Conservation (phyloP, 2,113 vertebrate genomes). For the Festucalex cinctus region DNA sequence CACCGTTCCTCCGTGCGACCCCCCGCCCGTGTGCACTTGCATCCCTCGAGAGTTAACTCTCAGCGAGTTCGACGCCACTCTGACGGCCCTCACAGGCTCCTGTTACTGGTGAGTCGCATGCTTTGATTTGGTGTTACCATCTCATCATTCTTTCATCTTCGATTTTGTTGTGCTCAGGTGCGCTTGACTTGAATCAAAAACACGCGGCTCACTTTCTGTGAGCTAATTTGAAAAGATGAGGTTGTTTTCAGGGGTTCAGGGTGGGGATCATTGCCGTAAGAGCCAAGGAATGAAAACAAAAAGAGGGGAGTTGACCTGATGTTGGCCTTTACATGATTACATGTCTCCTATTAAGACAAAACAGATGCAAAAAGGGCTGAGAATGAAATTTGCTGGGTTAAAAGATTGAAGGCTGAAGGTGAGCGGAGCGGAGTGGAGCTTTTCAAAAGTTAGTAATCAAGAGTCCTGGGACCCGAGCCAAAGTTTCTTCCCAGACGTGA, state of each 20-base stretch:
- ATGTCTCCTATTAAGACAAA: slow-evolving; percentile 21
- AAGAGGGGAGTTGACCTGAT: slow-evolving; percentile 21
- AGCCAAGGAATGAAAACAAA: slow-evolving; percentile 50
- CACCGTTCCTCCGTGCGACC: slow-evolving; percentile 58
- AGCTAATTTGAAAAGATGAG: slow-evolving; percentile 29
- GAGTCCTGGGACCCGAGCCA: slow-evolving; percentile 24
- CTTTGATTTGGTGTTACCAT: not conserved
- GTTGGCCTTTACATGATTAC: slow-evolving; percentile 16
- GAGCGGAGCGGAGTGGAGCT: slow-evolving; percentile 17
- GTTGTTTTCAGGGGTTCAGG: slow-evolving; percentile 26
- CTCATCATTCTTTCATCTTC: not conserved
- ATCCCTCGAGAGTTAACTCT: slow-evolving; percentile 71
- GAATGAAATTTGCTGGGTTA: slow-evolving; percentile 8
- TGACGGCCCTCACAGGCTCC: slow-evolving; percentile 47
- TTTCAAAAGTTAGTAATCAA: slow-evolving; percentile 44
- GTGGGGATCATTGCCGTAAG: slow-evolving; percentile 38
- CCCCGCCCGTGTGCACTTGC: slow-evolving; percentile 67
- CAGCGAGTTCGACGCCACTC: slow-evolving; percentile 51
- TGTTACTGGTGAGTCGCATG: slow-evolving; percentile 75
- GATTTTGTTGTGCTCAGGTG: not conserved
- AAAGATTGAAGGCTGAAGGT: slow-evolving; percentile 21
- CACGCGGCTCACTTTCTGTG: slow-evolving; percentile 27
- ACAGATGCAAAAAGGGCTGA: slow-evolving; percentile 24
- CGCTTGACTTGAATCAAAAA: slow-evolving; percentile 22
- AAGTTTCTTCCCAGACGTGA: slow-evolving; percentile 11